These are phyloP conservation scores for Phortica magna DNA, from an alignment of 2,888 invertebrate species.

Conservation along the genomic window DNA sequence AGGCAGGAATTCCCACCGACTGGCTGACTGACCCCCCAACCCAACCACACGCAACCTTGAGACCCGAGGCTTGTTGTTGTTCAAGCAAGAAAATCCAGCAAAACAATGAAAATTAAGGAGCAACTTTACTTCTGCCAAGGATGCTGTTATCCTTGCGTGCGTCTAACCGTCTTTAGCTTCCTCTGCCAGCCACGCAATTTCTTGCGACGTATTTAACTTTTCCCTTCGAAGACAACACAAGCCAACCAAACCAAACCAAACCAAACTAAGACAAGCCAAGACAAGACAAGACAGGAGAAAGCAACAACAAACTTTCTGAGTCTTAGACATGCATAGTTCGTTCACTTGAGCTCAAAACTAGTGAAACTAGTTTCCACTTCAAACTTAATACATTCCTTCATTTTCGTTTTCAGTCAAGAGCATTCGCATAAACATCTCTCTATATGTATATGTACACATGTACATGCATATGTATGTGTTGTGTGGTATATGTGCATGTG, in stretches of 20 bases:
- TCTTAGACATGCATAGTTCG: neutral
- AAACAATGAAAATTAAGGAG: conserved; percentile 34
- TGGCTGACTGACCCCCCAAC: neutral
- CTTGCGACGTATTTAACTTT: conserved; percentile 3
- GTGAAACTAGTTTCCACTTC: conserved; percentile 29
- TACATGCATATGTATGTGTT: too few relatives aligned
- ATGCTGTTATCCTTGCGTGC: conserved; percentile 21
- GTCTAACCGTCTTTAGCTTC: neutral
- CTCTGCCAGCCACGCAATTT: neutral
- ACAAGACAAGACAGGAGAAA: neutral
- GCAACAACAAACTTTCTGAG: conserved; percentile 14
- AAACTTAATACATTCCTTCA: conserved; percentile 16
- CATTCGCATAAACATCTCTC: neutral
- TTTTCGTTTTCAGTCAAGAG: conserved; percentile 4
- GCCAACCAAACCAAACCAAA: neutral
- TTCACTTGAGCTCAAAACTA: neutral
- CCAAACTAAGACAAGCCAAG: neutral
- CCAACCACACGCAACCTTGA: conserved; percentile 20
- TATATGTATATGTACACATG: conserved; percentile 5
- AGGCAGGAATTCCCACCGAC: conserved; percentile 40
- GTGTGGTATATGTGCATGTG: neutral
- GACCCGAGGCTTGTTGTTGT: neutral
- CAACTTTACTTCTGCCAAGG: conserved; percentile 21
- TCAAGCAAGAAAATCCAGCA: conserved; percentile 11
- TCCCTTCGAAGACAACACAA: conserved; percentile 10